Conservation (phyloP, 1,140 invertebrate species). For the Drosophila setifemur region DNA sequence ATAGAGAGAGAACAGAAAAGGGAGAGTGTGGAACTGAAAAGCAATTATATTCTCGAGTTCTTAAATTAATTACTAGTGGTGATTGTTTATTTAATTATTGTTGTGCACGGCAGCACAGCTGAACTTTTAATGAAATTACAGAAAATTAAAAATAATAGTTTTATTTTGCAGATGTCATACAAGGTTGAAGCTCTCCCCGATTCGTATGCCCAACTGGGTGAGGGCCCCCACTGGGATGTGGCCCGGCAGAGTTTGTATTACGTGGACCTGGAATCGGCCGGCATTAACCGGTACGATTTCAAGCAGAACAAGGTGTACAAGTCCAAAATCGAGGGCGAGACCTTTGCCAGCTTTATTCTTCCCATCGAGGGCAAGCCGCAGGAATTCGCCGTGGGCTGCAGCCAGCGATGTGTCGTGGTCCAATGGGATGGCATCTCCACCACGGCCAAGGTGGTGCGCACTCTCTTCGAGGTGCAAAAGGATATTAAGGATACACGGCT, state of each 20-base stretch:
- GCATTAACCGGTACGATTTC: slow-evolving; percentile 85
- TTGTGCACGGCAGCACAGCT: no score
- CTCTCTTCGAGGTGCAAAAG: slow-evolving; percentile 85
- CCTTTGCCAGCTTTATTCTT: slow-evolving; percentile 85
- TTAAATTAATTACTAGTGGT: no score
- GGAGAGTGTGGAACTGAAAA: neutral
- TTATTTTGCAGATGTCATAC: slow-evolving; percentile 66
- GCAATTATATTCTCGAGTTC: neutral
- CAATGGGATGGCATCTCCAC: slow-evolving; percentile 86
- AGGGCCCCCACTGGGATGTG: slow-evolving; percentile 88
- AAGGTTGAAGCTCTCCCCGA: slow-evolving; percentile 75
- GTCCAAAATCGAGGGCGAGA: slow-evolving; percentile 82
- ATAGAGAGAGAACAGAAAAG: neutral
- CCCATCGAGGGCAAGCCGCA: slow-evolving; percentile 85
- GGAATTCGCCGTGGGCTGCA: slow-evolving; percentile 87
- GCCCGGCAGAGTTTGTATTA: slow-evolving; percentile 85
- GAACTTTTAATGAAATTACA: slow-evolving; percentile 6
- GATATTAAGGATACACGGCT: slow-evolving; percentile 85
- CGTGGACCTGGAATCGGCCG: slow-evolving; percentile 86
- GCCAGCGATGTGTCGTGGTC: slow-evolving; percentile 85
- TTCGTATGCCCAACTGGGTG: slow-evolving; percentile 82
- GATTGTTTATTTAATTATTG: neutral
- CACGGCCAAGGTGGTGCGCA: slow-evolving; percentile 82
- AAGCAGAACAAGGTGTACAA: slow-evolving; percentile 83
- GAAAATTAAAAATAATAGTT: no score